A percentile compares a stretch with the other conserved stretches of the same genome.
These are phyloP conservation scores for Eriocheir sinensis DNA, from an alignment of 1,140 invertebrate genomes.

Conservation along the genomic window DNA sequence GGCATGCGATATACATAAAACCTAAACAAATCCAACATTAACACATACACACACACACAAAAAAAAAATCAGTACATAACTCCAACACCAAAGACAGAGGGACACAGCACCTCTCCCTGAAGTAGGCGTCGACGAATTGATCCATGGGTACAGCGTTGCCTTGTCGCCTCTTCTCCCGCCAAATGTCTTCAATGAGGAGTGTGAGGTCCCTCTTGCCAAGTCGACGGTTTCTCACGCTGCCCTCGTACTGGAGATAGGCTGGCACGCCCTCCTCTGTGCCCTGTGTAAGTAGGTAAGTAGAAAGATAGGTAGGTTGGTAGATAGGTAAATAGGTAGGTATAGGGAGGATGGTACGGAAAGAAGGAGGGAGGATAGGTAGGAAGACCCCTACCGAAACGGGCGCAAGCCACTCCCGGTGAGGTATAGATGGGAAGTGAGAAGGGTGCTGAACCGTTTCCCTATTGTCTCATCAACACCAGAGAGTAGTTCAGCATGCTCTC, in stretches of 20 bases:
- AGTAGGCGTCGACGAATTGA: conserved; percentile 69
- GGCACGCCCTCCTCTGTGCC: conserved; percentile 63
- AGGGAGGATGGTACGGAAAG: no score
- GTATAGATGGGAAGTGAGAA: no score
- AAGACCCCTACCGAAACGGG: no score
- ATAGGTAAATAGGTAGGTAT: no score
- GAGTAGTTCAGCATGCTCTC: no score
- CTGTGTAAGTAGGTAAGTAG: no score
- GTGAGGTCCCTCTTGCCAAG: conserved; percentile 69
- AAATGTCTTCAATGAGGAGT: conserved; percentile 75
- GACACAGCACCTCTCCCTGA: conserved; percentile 71
- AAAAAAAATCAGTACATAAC: background rate
- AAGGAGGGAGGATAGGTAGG: no score
- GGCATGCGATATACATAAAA: no score
- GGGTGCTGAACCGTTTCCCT: no score
- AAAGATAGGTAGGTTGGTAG: no score
- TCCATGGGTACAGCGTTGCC: conserved; percentile 66
- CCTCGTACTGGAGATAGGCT: conserved; percentile 76
- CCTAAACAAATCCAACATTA: background rate
- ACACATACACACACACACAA: background rate
- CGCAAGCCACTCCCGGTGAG: no score
- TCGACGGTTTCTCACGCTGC: conserved; percentile 72
- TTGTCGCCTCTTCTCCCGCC: conserved; percentile 67
- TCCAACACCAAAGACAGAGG: background rate
- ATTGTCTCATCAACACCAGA: no score